Evolutionary conservation across 2,888 invertebrate genomes (phyloP), one percentile per base, ranked within the genome.

Genomic region (Cepaea hortensis): DNA sequence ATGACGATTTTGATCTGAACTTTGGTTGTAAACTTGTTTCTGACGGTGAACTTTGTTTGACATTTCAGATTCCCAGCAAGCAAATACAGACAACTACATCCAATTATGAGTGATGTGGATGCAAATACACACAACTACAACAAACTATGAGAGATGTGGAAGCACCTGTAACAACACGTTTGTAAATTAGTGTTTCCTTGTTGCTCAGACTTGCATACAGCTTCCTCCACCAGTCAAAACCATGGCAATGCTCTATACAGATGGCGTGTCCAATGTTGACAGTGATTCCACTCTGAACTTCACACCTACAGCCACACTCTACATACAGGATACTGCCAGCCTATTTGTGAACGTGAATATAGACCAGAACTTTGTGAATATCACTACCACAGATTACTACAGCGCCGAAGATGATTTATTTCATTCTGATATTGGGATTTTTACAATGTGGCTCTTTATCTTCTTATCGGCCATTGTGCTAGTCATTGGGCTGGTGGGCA

Each of bases 401-500:
- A 18, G 35, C 23, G n/a, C 35, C 20, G 35, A 85, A 20, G 79
- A 86, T 7, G 62, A 84, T 9, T 9, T 68, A 23, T 77, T 76
- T 7, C 35, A 65, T n/a, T 50, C 79, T 1, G 73, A 80, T 55
- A 83, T 79, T 65, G 72, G 70, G 6, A 87, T 88, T 11, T 73
- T 88, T 62, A 90, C 90, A 9, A 88, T 97, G 91, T 97, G 97
- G 97, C 95, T 97, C 6, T 95, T 98, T 75, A 97, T 98, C 85
- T 95, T 95, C 0, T 96, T 97, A 55, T 97, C 98, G 93, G 95
- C 96, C 0, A 94, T 97, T 50, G 97, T 98, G 0, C 98, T 98
- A 93, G 94, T 97, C 7, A 96, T 97, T 84, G 98, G 98, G 0
- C 95, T 98, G 62, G 95, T 97, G 23, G 98, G 98, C 0, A 98